Base-by-base conservation (phyloP, 2,888 invertebrate genomes). In the Andrena chrysosceles region DNA sequence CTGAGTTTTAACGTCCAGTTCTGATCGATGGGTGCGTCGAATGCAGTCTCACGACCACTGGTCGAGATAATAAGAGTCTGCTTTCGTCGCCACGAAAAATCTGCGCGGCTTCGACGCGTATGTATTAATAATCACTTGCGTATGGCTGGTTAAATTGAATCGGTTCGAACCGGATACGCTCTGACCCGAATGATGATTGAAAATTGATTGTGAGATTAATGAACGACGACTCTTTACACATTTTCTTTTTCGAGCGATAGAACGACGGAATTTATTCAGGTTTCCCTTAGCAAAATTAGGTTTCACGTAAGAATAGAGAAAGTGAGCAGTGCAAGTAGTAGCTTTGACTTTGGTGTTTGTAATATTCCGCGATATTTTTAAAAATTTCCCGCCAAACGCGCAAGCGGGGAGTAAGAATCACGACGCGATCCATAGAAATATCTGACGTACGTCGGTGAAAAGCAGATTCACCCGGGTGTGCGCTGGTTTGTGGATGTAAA, bases 131-230 rank as follows among this genome's bases (percentile, higher is more conserved):
- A 81, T 85, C 64, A 71, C 64, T 71, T 82, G 68, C 52, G 76
- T 56, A 63, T 56, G 73, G 48, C 23, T 63, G 68, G 71, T 71
- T 72, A 81, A 68, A 74, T 71, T 77, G 62, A 67, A 70, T 69
- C 76, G 81, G 70, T 31, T 84, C 62, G 71, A 62, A 73, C 69
- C 64, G 77, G 66, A 75, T 72, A 77, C 59, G 64, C 54, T 62
- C 49, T 68, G 77, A 77, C 52, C 66, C 69, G 74, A 75, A 75
- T 66, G 69, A 81, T 29, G 35, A 63, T 35, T 59, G 62, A 64
- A 75, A 75, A 69, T 48, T 72, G 64, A 42, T 42, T 16, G 42
- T 1, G 13, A 33, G 35, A 23, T 56, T 83, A 77, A 84, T 66
- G 70, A 74, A 81, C 72, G 62, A 48, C 35, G 56, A 26, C 63